These are phyloP conservation scores for Hyppa rectilinea DNA, from an alignment of 2,888 invertebrate species.

Conservation along the genomic window DNA sequence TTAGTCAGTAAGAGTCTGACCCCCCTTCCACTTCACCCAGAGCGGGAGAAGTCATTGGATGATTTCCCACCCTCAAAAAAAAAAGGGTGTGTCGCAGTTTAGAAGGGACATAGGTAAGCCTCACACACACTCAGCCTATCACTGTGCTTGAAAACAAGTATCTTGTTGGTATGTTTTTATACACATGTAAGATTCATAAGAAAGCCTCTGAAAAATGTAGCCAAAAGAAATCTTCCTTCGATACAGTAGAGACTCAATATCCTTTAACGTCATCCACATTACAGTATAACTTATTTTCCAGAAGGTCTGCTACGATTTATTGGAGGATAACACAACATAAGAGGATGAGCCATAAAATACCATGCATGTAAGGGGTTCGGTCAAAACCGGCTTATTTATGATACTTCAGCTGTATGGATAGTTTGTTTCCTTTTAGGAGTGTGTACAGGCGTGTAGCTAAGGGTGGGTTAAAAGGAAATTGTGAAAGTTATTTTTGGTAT, in stretches of 20 bases:
- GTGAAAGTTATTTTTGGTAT: neutral
- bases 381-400: slow-evolving; percentile 27
- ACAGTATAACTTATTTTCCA: slow-evolving; percentile 12
- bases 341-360: slow-evolving; percentile 14
- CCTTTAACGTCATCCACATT: slow-evolving; percentile 15
- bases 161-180: no score
- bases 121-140: no score
- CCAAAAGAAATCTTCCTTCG: neutral
- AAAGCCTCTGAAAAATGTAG: neutral
- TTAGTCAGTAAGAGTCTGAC: no score
- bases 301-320: slow-evolving; percentile 30
- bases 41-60: no score
- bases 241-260: neutral
- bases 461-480: neutral
- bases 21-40: no score
- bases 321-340: neutral
- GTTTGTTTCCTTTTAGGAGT: slow-evolving; percentile 13
- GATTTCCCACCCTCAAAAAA: no score
- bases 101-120: no score
- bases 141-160: no score
- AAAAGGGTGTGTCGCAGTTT: no score
- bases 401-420: neutral
- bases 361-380: slow-evolving; percentile 7
- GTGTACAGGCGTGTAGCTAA: neutral
- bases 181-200: no score